Evolutionary conservation across 2,113 vertebrate genomes (phyloP).

Genomic region (Malurus elegans): DNA sequence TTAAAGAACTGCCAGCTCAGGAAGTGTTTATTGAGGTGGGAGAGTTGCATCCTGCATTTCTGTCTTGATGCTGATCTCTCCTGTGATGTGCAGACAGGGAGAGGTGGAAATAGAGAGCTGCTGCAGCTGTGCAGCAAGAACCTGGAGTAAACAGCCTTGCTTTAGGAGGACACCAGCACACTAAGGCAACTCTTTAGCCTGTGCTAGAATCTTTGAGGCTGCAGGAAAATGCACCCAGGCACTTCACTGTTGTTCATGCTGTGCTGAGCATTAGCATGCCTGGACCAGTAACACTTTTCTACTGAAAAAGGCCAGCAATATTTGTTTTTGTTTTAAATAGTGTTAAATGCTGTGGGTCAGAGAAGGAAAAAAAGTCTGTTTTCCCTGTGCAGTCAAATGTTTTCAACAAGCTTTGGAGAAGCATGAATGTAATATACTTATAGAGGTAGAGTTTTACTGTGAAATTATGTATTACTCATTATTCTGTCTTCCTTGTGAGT

Average conservation of each 20-base stretch:
- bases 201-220: neutral
- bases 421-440: neutral
- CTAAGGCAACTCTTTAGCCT: neutral
- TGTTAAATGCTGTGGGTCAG: neutral
- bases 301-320: neutral
- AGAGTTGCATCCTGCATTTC: too few relatives aligned
- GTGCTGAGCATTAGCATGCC: neutral
- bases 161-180: neutral
- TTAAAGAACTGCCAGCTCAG: conserved; percentile 5
- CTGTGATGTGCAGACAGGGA: neutral
- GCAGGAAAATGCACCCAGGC: neutral
- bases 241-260: neutral
- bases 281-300: neutral
- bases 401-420: neutral
- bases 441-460: neutral
- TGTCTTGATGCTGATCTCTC: neutral
- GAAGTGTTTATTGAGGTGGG: neutral
- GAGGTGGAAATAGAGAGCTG: neutral
- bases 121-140: neutral
- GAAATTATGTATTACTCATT: neutral
- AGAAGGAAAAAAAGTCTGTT: neutral
- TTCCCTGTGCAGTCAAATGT: neutral
- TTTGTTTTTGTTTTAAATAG: neutral
- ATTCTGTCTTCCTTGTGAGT: neutral
- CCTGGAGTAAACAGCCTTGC: neutral